A percentile compares a stretch with the other conserved stretches of the same genome.
These are phyloP conservation scores for Dasypolia templi DNA, from an alignment of 2,888 invertebrate species.

Conservation along the genomic window DNA sequence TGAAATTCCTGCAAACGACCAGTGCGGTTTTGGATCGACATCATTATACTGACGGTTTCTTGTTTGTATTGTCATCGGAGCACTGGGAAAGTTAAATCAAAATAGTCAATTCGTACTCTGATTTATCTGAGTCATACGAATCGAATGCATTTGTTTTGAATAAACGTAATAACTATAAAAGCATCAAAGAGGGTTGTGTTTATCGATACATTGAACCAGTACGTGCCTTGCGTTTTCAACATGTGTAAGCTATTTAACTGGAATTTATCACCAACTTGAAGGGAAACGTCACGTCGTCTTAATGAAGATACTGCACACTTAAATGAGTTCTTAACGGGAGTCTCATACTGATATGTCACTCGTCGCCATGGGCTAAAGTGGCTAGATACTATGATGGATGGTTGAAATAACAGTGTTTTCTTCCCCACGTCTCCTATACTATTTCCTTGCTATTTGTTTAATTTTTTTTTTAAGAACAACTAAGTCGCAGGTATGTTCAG, in stretches of 20 bases:
- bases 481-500: neutral
- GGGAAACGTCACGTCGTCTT: constrained; percentile 52
- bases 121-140: constrained; percentile 20
- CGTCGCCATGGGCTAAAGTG: constrained; percentile 10
- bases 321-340: constrained; percentile 63
- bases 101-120: constrained; percentile 40
- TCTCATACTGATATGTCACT: constrained; percentile 42
- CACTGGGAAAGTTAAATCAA: constrained; percentile 60
- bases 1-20: constrained; percentile 75
- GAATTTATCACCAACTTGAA: constrained; percentile 60
- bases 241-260: constrained; percentile 61
- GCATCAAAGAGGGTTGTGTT: constrained; percentile 30
- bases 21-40: constrained; percentile 75
- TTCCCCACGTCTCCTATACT: neutral
- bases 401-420: neutral
- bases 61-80: constrained; percentile 60
- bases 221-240: constrained; percentile 57
- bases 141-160: constrained; percentile 55
- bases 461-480: neutral
- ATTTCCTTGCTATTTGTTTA: neutral
- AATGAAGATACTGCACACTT: constrained; percentile 55
- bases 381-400: neutral
- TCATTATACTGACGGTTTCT: constrained; percentile 81
- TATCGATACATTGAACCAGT: constrained; percentile 56
- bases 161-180: constrained; percentile 53